These are phyloP conservation scores for Xylota sylvarum DNA, from an alignment of 2,888 invertebrate species.

Conservation along the genomic window DNA sequence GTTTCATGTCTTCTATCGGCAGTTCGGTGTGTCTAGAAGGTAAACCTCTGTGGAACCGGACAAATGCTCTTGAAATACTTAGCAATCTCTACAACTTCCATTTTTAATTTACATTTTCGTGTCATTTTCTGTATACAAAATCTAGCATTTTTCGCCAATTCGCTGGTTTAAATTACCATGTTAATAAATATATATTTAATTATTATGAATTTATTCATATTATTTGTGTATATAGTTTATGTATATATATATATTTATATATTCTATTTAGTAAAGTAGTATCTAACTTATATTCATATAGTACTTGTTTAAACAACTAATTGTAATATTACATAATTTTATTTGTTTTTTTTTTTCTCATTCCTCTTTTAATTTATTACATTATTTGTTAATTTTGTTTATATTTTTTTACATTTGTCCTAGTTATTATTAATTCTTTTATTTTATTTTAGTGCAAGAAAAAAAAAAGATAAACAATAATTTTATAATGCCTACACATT, in stretches of 20 bases:
- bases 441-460: constrained; percentile 53
- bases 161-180: constrained; percentile 24
- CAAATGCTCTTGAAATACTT: too few relatives aligned
- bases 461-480: constrained; percentile 39
- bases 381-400: constrained; percentile 35
- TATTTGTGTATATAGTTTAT: constrained; percentile 32
- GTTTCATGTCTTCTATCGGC: too few relatives aligned
- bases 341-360: constrained; percentile 71
- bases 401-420: constrained; percentile 78
- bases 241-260: constrained; percentile 33
- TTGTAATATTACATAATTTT: constrained; percentile 79
- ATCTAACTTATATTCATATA: constrained; percentile 54
- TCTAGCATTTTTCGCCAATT: constrained; percentile 26
- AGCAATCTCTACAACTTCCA: not conserved
- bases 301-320: constrained; percentile 57
- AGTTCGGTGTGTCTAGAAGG: too few relatives aligned
- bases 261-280: constrained; percentile 62
- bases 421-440: constrained; percentile 70
- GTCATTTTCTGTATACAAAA: constrained; percentile 1
- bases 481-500: constrained; percentile 17
- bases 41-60: too few relatives aligned
- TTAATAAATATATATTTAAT: constrained; percentile 48
- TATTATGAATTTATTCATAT: constrained; percentile 36
- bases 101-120: not conserved
- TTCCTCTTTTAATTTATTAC: constrained; percentile 61